Percentiles rank a stretch among this genome's conserved stretches.
Conservation (phyloP, 2,888 invertebrate genomes). For the Troglohyphantes excavatus region DNA sequence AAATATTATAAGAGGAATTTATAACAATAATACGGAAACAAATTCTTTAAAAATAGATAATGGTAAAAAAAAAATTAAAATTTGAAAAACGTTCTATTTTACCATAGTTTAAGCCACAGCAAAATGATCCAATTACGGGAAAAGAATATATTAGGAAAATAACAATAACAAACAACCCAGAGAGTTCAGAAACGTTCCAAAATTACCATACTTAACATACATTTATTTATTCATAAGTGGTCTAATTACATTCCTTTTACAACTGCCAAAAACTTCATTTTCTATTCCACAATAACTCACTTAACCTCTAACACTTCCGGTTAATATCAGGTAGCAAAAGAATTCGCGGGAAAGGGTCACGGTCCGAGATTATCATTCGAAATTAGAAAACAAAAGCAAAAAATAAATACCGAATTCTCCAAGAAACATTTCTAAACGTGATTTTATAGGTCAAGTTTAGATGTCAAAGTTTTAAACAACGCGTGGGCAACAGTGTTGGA, state of each 20-base stretch:
- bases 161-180: background rate
- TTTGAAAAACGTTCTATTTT: no score
- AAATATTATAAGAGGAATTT: no score
- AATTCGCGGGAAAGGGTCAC: slow-evolving; percentile 2
- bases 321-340: slow-evolving; percentile 19
- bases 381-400: slow-evolving; percentile 7
- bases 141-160: slow-evolving; percentile 1
- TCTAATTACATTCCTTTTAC: background rate
- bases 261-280: background rate
- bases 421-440: slow-evolving; percentile 5
- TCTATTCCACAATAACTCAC: slow-evolving; percentile 6
- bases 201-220: background rate
- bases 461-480: slow-evolving; percentile 64
- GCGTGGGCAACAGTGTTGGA: slow-evolving; percentile 49
- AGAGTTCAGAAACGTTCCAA: no score
- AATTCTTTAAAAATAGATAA: no score
- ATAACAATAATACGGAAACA: no score
- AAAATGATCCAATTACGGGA: background rate
- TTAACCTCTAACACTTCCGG: background rate
- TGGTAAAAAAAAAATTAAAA: no score
- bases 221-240: background rate
- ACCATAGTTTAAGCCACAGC: no score
- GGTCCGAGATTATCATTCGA: background rate
- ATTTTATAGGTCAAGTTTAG: slow-evolving; percentile 66
- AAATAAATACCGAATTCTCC: background rate